A percentile compares a stretch with the other conserved stretches of the same genome.
phyloP scores from a whole-genome alignment of 2,888 invertebrate genomes.

The Resseliella maxima region DNA sequence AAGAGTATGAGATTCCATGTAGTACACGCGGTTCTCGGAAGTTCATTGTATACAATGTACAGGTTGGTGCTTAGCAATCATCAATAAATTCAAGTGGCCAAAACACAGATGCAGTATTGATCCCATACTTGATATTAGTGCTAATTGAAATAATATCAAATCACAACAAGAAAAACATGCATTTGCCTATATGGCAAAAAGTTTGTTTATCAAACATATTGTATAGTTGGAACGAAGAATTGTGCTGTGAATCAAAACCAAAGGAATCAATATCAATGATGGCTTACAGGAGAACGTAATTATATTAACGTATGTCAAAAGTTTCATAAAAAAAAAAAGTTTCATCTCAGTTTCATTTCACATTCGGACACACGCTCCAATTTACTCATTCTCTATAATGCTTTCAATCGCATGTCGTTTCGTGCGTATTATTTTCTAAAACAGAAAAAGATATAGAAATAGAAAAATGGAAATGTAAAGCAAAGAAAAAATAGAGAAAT shows the following conservation, averaged over 20 bases:
- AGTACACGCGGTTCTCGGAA: too few species aligned
- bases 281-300: not conserved
- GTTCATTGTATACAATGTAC: not conserved
- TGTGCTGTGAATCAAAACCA: too few species aligned
- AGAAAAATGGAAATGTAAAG: not conserved
- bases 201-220: not conserved
- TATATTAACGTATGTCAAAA: conserved; percentile 21
- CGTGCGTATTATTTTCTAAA: not conserved
- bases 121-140: not conserved
- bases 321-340: conserved; percentile 11
- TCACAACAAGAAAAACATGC: conserved; percentile 7
- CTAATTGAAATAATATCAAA: conserved; percentile 36
- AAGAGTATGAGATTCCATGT: not conserved
- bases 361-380: not conserved
- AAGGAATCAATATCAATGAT: too few species aligned
- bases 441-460: not conserved
- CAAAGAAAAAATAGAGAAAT: not conserved
- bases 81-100: not conserved
- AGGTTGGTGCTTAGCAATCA: not conserved
- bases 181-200: not conserved
- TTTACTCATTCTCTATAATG: not conserved
- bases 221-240: not conserved
- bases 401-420: not conserved
- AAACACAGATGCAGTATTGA: not conserved
- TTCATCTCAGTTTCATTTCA: not conserved